Base-by-base conservation (phyloP, 1,140 invertebrate species). In the Muscidifurax raptorellus region DNA sequence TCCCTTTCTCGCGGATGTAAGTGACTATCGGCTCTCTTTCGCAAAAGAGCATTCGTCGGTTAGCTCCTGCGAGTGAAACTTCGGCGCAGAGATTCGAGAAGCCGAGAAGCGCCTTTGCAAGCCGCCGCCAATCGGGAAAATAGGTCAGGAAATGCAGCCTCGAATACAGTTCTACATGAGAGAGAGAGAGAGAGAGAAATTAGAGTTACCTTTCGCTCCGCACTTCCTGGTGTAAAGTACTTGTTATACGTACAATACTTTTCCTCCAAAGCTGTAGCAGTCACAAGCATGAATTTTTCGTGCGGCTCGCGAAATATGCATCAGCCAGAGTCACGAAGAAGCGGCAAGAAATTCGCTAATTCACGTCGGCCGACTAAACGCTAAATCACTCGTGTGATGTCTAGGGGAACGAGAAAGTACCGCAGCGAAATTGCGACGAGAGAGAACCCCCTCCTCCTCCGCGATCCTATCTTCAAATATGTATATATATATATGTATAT, bases 141-240 rank as follows among this genome's bases (percentile, higher is more conserved):
- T 91, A 86, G 90, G 90, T 91, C 90, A 90, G 87, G 84, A 88
- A 89, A 88, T 85, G 86, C 84, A 78, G 36, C 66, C 12, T 71
- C 36, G n/a, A 40, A 75, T 72, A 82, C 25, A 7, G 6, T n/a
- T n/a, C n/a, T n/a, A n/a, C 3, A 47, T 69, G 44, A 69, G 25
- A 67, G 36, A 80, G 13, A 40, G 22, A 47, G 22, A 22, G n/a
- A 18, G 44, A 52, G 25, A 25, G 44, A 28, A 30, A 52, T 52
- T 52, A 52, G 47, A 52, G 47, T 9, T 52, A 52, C 47, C 47
- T 52, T 52, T 9, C 36, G 5, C 32, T 2, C 5, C 32, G 5
- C 32, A 32, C 44, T 47, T 59, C 44, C 10, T 30, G 9, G 6
- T 52, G 44, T 76, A 40, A 47, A 76, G 28, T 76, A 32, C 36